Percentiles rank a stretch among this genome's conserved stretches.
phyloP scores from a whole-genome alignment of 2,888 invertebrate species.

The Drosophila rubida region DNA sequence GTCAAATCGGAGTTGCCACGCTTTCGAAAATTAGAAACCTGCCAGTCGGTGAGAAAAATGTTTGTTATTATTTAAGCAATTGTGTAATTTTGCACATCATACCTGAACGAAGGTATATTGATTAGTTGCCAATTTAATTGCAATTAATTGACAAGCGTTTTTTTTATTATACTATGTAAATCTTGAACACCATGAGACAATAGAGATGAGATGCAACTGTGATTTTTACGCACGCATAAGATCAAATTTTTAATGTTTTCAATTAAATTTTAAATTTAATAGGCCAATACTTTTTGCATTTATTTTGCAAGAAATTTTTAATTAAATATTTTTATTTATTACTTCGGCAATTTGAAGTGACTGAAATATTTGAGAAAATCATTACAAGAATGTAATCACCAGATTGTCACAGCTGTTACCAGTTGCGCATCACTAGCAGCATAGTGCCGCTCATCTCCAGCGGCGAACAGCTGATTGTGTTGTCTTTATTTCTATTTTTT shows the following conservation, averaged over 20 bases:
- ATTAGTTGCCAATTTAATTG: constrained; percentile 8
- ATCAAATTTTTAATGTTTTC: too few relatives aligned
- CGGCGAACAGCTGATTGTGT: constrained; percentile 51
- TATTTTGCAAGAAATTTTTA: not conserved
- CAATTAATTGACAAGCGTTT: constrained; percentile 3
- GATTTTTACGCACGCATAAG: not conserved
- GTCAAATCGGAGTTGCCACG: constrained; percentile 33
- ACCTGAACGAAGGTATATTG: not conserved
- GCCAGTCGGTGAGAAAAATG: constrained; percentile 1
- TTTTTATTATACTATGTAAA: not conserved
- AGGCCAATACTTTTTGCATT: not conserved
- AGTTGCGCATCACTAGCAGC: not conserved
- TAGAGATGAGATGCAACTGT: constrained; percentile 3
- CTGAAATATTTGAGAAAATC: not conserved
- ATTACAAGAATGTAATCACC: not conserved
- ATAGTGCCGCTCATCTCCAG: constrained; percentile 19
- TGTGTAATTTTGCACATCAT: not conserved
- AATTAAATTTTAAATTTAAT: too few relatives aligned
- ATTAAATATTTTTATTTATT: too few relatives aligned
- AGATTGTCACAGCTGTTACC: not conserved
- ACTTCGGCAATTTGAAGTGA: too few relatives aligned
- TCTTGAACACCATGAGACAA: constrained; percentile 12
- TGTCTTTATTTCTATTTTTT: constrained; percentile 35
- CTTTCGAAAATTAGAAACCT: constrained; percentile 6
- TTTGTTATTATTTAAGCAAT: not conserved